phyloP scores from a whole-genome alignment of 2,113 vertebrate species.

The Anolis sagrei region DNA sequence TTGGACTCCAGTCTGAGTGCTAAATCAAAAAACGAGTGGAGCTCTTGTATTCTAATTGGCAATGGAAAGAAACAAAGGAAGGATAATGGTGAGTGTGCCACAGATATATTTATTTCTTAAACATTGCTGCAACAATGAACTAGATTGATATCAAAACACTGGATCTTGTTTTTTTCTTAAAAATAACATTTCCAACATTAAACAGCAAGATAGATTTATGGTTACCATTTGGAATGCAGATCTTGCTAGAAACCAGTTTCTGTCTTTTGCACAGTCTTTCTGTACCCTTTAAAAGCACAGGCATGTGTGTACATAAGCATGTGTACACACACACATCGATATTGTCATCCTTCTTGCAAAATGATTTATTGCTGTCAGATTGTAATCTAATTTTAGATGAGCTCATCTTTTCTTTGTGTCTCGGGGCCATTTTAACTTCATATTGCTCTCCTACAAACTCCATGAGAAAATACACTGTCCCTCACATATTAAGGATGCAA shows the following conservation, averaged over 20 bases:
- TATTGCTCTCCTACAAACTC: slow-evolving; percentile 56
- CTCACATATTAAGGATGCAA: slow-evolving; percentile 43
- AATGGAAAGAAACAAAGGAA: neutral
- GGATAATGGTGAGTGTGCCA: neutral
- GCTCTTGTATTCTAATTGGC: neutral
- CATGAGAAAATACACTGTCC: slow-evolving; percentile 45
- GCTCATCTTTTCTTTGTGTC: slow-evolving; percentile 64
- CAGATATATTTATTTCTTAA: neutral
- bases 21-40: neutral
- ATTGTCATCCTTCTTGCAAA: slow-evolving; percentile 47
- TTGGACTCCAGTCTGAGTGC: neutral
- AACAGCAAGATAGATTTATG: slow-evolving; percentile 5
- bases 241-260: slow-evolving; percentile 29
- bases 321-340: neutral
- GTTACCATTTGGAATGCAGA: neutral
- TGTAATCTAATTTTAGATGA: slow-evolving; percentile 70
- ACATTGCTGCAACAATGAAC: neutral
- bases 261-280: neutral
- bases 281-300: slow-evolving; percentile 9
- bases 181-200: neutral
- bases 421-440: slow-evolving; percentile 68
- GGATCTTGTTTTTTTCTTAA: rapidly evolving
- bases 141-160: neutral
- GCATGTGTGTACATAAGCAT: neutral
- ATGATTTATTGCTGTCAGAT: slow-evolving; percentile 61